A percentile compares a stretch with the other conserved stretches of the same genome.
These are phyloP conservation scores for Manacus vitellinus DNA, from an alignment of 2,113 vertebrate genomes.

Conservation along the genomic window DNA sequence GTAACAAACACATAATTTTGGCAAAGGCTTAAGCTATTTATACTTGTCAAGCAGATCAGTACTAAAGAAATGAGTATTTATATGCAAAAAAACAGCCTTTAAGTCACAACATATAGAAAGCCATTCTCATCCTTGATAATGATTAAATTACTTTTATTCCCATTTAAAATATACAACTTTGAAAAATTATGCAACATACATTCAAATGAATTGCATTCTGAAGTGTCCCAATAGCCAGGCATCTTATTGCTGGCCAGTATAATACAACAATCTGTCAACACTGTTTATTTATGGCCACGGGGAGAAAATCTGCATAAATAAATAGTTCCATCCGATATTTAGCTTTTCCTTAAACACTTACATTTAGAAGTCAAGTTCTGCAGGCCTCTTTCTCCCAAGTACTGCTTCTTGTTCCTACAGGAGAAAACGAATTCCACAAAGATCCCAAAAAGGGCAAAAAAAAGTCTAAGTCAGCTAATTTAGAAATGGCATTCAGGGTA, in stretches of 20 bases:
- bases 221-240: neutral
- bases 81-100: neutral
- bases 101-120: neutral
- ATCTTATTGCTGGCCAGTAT: neutral
- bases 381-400: neutral
- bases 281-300: neutral
- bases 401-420: neutral
- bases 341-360: slow-evolving; percentile 17
- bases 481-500: neutral
- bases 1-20: neutral
- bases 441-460: neutral
- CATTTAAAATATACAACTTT: slow-evolving; percentile 55
- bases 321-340: neutral
- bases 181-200: slow-evolving; percentile 42
- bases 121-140: neutral
- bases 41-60: neutral
- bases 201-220: slow-evolving; percentile 39
- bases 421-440: neutral
- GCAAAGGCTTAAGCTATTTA: neutral
- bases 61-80: neutral
- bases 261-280: neutral
- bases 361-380: neutral
- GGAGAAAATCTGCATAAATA: slow-evolving; percentile 3
- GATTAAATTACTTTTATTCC: slow-evolving; percentile 53
- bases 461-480: neutral